Evolutionary conservation across 2,888 invertebrate species (phyloP).

Genomic region (Pheosia gnoma): DNA sequence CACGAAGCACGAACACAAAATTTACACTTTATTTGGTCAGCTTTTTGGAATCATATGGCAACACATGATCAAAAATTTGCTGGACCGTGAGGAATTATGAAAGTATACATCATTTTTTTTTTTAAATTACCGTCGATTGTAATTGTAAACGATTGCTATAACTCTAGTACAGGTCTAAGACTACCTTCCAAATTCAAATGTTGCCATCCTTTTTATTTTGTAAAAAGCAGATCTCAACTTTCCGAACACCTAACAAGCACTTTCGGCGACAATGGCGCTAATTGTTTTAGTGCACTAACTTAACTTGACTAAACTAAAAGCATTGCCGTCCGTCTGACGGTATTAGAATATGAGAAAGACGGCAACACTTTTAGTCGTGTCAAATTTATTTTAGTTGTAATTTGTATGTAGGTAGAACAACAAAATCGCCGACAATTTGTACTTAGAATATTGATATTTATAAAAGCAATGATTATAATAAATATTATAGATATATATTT

Average conservation of each 20-base stretch:
- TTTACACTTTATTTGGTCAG: not conserved
- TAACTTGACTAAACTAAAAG: too few species aligned
- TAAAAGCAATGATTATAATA: constrained; percentile 7
- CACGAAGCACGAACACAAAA: not conserved
- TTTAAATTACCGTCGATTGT: constrained; percentile 10
- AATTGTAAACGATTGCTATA: constrained; percentile 12
- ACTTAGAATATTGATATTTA: constrained; percentile 41
- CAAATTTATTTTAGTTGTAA: too few species aligned
- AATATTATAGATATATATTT: constrained; percentile 29
- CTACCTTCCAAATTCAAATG: constrained; percentile 9
- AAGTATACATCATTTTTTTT: not conserved
- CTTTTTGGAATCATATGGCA: not conserved
- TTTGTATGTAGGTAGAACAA: too few species aligned
- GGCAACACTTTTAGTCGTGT: not conserved
- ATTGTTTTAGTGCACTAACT: constrained; percentile 12
- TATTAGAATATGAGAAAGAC: too few species aligned
- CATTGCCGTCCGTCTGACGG: too few species aligned
- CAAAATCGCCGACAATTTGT: constrained; percentile 27
- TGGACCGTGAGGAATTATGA: not conserved
- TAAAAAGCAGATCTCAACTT: constrained; percentile 45
- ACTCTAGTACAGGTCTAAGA: constrained; percentile 1
- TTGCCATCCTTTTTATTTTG: constrained; percentile 7
- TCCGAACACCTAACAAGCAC: constrained; percentile 52
- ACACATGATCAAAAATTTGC: not conserved
- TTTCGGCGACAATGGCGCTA: not conserved